These are phyloP conservation scores for Orthosia gracilis DNA, from an alignment of 2,888 invertebrate species.

Conservation along the genomic window DNA sequence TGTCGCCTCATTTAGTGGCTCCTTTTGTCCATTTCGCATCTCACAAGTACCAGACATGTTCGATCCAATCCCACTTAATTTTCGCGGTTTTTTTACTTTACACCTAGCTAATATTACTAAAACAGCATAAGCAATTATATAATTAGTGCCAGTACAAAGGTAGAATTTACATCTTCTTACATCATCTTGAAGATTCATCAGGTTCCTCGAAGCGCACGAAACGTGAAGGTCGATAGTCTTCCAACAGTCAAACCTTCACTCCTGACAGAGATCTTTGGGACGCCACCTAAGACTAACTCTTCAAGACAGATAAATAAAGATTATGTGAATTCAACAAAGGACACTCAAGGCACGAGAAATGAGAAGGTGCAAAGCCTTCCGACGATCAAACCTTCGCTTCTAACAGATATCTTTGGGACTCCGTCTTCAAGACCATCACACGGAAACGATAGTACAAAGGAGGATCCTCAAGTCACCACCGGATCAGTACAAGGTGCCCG, in stretches of 20 bases:
- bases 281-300: conserved; percentile 4
- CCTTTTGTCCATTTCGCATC: too few relatives aligned
- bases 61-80: too few relatives aligned
- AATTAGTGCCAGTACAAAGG: neutral
- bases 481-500: neutral
- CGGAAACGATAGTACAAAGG: neutral
- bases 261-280: conserved; percentile 15
- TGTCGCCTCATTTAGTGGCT: too few relatives aligned
- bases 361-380: neutral
- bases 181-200: neutral
- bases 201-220: neutral
- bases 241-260: conserved; percentile 5
- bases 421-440: conserved; percentile 41
- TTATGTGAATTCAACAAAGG: neutral
- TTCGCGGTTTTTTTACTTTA: too few relatives aligned
- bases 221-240: neutral
- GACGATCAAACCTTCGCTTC: conserved; percentile 34
- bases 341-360: neutral
- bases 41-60: too few relatives aligned
- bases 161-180: neutral
- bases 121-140: neutral
- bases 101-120: neutral
- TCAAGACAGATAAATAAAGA: neutral
- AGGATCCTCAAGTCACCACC: neutral
- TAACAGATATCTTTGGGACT: conserved; percentile 74